Base-by-base conservation (phyloP, 2,113 vertebrate genomes). In the Datnioides undecimradiatus region DNA sequence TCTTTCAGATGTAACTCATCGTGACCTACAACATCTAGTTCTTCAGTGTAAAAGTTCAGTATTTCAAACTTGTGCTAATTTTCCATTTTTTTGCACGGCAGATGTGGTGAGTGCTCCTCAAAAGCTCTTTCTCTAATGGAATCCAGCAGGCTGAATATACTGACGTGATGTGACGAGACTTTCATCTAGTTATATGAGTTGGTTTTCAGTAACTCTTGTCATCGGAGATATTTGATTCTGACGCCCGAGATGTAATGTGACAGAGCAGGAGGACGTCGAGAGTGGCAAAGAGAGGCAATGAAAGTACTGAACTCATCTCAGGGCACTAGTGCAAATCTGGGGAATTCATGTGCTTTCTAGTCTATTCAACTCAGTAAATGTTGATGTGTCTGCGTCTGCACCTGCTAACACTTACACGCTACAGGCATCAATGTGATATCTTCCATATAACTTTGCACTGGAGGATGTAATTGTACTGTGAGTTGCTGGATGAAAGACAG, bases 131-230 rank as follows among this genome's bases (percentile, higher is more conserved):
- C 27, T 6, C 70, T 86, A 78, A 87, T 85, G 55, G 21, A 58
- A 76, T 70, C 57, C 71, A 83, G 80, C 76, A 82, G 55, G 73
- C 64, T 83, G 76, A 76, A 57, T 64, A 40, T 73, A 75, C 71
- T 87, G 84, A 88, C 34, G 19, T 82, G 75, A 88, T 88, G 73
- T 31, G 45, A 85, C 38, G 8, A 46, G 90, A 89, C 84, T 83
- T 79, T 84, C 70, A 43, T 82, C 12, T 36, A 76, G 73, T 77
- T 58, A 48, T 23, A 71, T 3, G 77, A 77, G 55, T 54, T 76
- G 36, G 58, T 86, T 85, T 72, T 57, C 48, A 67, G 70, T 25
- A 74, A 73, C 38, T 76, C 55, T 77, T 80, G 64, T 75, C 78
- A 52, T 72, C 52, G 51, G 49, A 69, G 70, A 77, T 83, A 69